Conservation (phyloP, 2,797 vertebrate genomes). For the Vultur gryphus region DNA sequence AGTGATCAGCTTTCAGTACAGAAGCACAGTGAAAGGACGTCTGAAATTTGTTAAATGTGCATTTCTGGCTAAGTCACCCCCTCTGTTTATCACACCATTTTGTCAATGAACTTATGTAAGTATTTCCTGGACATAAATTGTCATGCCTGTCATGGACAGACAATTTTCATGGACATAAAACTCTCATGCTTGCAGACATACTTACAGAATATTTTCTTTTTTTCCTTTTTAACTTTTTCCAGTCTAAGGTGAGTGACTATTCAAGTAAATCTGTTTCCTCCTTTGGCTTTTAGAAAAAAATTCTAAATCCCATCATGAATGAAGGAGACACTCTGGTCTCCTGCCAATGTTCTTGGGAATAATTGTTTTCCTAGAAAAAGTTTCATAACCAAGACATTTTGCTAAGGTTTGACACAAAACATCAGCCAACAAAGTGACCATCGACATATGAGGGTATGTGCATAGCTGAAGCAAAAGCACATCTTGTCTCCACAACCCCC, state of each 20-base stretch:
- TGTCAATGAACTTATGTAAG: not conserved
- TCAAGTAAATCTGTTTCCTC: not conserved
- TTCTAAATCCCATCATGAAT: not conserved
- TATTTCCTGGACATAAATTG: not conserved
- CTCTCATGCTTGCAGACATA: not conserved
- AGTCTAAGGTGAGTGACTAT: not conserved
- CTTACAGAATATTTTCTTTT: not conserved
- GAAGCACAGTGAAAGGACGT: not conserved
- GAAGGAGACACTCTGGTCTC: not conserved
- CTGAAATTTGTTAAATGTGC: not conserved
- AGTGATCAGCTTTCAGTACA: not conserved
- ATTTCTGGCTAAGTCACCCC: not conserved
- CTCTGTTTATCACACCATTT: not conserved
- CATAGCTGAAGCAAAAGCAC: not conserved
- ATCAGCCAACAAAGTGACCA: not conserved
- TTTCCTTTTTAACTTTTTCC: not conserved
- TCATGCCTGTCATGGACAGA: not conserved
- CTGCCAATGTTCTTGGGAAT: not conserved
- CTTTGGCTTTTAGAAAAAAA: not conserved
- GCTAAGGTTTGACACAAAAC: not conserved
- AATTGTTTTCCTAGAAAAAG: not conserved
- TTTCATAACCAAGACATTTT: not conserved
- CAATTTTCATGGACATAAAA: not conserved
- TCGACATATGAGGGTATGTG: not conserved
- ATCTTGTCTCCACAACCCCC: accelerated